Base-by-base conservation (phyloP, 1,140 invertebrate species). In the Stenopsyche tienmushanensis region DNA sequence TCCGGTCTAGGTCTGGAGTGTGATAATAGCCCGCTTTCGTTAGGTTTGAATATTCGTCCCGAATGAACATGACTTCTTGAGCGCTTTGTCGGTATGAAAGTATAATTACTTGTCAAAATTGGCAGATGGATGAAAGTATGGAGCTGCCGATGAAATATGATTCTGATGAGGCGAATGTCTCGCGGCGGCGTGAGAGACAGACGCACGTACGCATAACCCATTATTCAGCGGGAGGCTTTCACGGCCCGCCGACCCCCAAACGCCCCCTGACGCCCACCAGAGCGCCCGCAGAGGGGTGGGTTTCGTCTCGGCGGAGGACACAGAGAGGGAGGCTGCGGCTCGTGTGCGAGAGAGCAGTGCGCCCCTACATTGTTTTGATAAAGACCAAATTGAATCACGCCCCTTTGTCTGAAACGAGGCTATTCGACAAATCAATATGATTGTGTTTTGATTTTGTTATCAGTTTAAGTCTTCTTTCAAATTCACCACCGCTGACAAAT, bases 361-460 rank as follows among this genome's bases (percentile, higher is more conserved):
- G 29, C 29, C 29, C 29, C 29, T 34, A 64, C 44, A 53, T 58
- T 65, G 63, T 65, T 65, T 65, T 65, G 53, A 58, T 57, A 54
- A 55, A 57, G 52, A 65, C 63, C 26, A 58, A 65, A 65, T 55
- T 10, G 45, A 65, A 65, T 65, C 63, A 65, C 63, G 53, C 54
- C 53, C 52, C 50, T 58, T 58, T 54, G 50, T 58, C 53, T 57
- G 25, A 39, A 41, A 18, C 44, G 41, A n/a, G n/a, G n/a, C n/a
- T n/a, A n/a, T n/a, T n/a, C n/a, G n/a, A 9, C 18, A 26, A 60
- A 60, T 60, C 57, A 47, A 60, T 60, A 47, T 26, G 57, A 60
- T 47, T 60, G 23, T 60, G 17, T 58, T 58, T 58, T 58, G 55
- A 58, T 58, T 58, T 42, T 25, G 18, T 55, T 58, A 44, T 24